phyloP scores from a whole-genome alignment of 2,113 vertebrate species.

The Tenrec ecaudatus region DNA sequence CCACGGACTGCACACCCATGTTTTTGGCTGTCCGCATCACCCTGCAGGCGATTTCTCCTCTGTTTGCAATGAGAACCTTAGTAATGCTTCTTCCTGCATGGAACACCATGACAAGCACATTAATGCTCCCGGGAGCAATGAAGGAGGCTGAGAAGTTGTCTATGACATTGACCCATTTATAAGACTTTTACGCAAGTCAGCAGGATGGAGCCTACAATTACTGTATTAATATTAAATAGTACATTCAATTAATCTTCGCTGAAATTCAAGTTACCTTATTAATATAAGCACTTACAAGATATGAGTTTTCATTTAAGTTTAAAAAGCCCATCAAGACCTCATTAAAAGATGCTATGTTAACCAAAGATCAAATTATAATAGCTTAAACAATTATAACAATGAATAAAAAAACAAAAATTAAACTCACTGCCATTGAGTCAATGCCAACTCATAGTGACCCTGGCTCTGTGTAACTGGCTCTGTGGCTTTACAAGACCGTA shows the following conservation, averaged over 20 bases:
- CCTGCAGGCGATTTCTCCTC: conserved; percentile 98
- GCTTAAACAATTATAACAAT: too few relatives aligned
- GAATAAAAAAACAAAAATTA: too few relatives aligned
- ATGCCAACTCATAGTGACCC: too few relatives aligned
- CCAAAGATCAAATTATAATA: conserved; percentile 40
- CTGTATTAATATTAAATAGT: not conserved
- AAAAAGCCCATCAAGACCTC: too few relatives aligned
- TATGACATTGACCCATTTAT: not conserved
- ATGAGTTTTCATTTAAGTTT: conserved; percentile 13
- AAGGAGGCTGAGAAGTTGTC: conserved; percentile 18
- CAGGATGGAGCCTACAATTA: not conserved
- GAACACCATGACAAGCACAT: conserved; percentile 64
- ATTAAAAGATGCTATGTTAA: conserved; percentile 30
- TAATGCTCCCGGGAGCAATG: conserved; percentile 35
- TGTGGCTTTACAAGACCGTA: too few relatives aligned
- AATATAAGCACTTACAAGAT: not conserved
- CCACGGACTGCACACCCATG: conserved; percentile 97
- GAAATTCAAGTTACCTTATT: not conserved
- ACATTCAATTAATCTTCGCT: not conserved
- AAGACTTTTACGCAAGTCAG: not conserved
- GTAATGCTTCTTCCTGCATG: conserved; percentile 90
- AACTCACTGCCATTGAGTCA: too few relatives aligned
- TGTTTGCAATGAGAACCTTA: conserved; percentile 96
- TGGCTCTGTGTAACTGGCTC: too few relatives aligned
- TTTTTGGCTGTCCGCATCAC: conserved; percentile 97